Conservation (phyloP, 2,797 vertebrate genomes). For the Megaceryle alcyon region DNA sequence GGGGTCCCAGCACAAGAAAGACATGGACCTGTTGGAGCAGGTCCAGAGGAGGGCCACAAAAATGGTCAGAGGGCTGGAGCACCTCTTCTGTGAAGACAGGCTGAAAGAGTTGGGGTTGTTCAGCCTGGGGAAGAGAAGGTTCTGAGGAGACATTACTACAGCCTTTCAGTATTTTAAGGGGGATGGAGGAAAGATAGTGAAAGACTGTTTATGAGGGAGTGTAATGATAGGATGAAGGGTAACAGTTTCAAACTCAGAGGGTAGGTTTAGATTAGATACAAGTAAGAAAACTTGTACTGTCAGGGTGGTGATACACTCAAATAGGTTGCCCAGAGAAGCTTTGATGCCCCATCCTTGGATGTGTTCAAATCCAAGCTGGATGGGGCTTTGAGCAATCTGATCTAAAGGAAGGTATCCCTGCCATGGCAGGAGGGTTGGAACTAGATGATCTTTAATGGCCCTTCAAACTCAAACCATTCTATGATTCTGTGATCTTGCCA, state of each 20-base stretch:
- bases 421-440: background rate
- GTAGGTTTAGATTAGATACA: background rate
- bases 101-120: background rate
- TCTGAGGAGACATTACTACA: background rate
- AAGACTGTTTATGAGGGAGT: background rate
- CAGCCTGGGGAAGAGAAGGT: background rate
- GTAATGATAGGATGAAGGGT: background rate
- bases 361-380: background rate
- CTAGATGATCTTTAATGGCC: background rate
- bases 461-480: background rate
- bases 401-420: background rate
- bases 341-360: background rate
- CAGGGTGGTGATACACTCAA: background rate
- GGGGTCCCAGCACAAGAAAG: background rate
- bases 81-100: background rate
- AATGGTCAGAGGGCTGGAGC: background rate
- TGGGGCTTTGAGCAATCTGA: background rate
- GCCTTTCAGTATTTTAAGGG: background rate
- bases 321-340: background rate
- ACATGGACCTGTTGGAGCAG: background rate
- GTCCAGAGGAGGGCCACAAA: background rate
- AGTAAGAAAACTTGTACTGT: background rate
- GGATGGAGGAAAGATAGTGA: background rate
- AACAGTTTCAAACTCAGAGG: background rate
- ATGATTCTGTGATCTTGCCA: background rate